These are phyloP conservation scores for Hartigia nigra DNA, from an alignment of 2,888 invertebrate genomes.

Conservation along the genomic window DNA sequence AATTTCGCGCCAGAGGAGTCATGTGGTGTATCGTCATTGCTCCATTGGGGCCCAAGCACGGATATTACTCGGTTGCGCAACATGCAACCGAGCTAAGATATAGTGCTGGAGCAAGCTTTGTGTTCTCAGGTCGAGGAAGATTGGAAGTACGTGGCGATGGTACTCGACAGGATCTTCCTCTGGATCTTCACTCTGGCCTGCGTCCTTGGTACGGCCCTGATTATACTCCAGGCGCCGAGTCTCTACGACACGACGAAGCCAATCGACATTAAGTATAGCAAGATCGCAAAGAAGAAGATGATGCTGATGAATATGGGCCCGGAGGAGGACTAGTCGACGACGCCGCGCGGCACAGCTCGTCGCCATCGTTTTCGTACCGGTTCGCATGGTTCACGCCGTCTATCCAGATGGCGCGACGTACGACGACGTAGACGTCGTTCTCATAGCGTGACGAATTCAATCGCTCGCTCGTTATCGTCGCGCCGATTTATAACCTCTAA, in stretches of 20 bases:
- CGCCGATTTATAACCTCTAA: neutral
- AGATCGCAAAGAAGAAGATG: constrained; percentile 91
- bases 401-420: neutral
- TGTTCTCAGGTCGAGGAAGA: constrained; percentile 88
- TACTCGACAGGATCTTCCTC: constrained; percentile 94
- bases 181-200: constrained; percentile 96
- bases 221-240: constrained; percentile 91
- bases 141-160: constrained; percentile 98
- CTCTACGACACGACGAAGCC: constrained; percentile 91
- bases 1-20: neutral
- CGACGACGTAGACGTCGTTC: constrained; percentile 12
- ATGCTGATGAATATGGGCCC: constrained; percentile 89
- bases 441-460: constrained; percentile 2
- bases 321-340: constrained; percentile 69
- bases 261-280: constrained; percentile 90
- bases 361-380: constrained; percentile 9
- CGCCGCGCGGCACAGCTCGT: constrained; percentile 44
- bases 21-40: neutral
- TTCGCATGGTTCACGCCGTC: constrained; percentile 15
- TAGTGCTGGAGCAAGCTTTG: constrained; percentile 14
- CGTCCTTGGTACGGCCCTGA: constrained; percentile 87
- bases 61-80: neutral
- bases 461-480: neutral
- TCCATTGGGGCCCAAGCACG: too few relatives aligned
- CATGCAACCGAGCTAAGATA: neutral